Conservation (phyloP, 2,113 vertebrate species). For the Macquaria ambigua region DNA sequence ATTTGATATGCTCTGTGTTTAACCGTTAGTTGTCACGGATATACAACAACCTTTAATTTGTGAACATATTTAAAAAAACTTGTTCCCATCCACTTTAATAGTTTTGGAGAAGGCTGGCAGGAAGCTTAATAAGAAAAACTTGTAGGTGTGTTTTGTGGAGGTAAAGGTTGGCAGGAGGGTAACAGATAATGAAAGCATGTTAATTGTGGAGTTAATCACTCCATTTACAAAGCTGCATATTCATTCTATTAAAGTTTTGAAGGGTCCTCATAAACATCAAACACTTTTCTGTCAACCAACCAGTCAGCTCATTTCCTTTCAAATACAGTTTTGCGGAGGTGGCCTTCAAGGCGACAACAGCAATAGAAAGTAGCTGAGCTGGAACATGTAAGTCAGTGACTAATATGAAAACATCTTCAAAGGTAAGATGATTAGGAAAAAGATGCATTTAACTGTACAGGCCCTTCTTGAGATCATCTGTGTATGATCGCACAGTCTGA, state of each 20-base stretch:
- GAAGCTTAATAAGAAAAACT: background rate
- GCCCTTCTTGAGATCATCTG: conserved; percentile 26
- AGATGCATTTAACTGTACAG: conserved; percentile 8
- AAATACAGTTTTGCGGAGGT: conserved; percentile 33
- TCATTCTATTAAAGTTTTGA: conserved; percentile 9
- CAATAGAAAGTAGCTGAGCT: conserved; percentile 34
- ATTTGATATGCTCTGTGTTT: background rate
- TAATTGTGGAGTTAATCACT: conserved; percentile 20
- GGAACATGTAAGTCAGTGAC: conserved; percentile 20
- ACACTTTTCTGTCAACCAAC: conserved; percentile 19
- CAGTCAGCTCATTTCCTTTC: conserved; percentile 36
- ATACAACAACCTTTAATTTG: background rate
- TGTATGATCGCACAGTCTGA: conserved; percentile 42
- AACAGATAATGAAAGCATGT: background rate
- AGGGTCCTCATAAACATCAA: conserved; percentile 7
- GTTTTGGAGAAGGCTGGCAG: background rate
- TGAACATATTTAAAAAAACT: background rate
- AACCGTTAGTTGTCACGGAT: background rate
- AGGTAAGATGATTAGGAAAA: conserved; percentile 19
- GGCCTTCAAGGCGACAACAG: conserved; percentile 33
- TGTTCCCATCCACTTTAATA: background rate
- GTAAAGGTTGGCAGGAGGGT: background rate
- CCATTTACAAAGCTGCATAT: background rate
- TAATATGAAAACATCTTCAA: conserved; percentile 45
- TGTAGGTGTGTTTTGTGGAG: background rate